Evolutionary conservation across 1,140 invertebrate species (phyloP).

Genomic region (Calephelis nemesis): DNA sequence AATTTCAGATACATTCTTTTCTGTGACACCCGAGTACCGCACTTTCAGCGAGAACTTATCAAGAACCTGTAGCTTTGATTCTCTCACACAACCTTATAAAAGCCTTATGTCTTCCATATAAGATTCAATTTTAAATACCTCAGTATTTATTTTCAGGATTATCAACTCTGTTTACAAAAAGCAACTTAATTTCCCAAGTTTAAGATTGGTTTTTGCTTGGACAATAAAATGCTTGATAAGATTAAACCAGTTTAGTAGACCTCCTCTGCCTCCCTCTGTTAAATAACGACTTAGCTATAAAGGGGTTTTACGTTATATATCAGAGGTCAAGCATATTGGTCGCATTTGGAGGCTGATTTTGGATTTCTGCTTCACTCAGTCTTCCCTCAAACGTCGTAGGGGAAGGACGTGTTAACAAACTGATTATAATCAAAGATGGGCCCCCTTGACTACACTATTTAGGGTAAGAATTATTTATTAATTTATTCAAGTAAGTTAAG

Average conservation of each 20-base stretch:
- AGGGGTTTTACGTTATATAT: conserved; percentile 40
- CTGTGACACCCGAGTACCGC: conserved; percentile 28
- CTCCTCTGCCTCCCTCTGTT: conserved; percentile 31
- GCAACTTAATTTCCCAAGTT: conserved; percentile 20
- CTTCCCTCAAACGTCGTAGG: conserved; percentile 35
- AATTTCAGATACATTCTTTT: conserved; percentile 33
- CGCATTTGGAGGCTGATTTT: conserved; percentile 41
- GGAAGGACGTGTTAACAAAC: conserved; percentile 34
- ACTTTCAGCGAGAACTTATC: conserved; percentile 67
- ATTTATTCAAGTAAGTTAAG: not conserved
- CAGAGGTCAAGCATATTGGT: conserved; percentile 46
- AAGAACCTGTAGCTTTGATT: conserved; percentile 67
- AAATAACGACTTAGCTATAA: conserved; percentile 35
- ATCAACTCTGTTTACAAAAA: not conserved
- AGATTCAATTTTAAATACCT: conserved; percentile 22
- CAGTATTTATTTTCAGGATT: conserved; percentile 15
- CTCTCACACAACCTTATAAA: conserved; percentile 23
- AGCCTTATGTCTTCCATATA: conserved; percentile 29
- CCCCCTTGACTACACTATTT: conserved; percentile 31
- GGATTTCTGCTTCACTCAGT: conserved; percentile 45
- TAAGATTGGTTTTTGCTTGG: conserved; percentile 30
- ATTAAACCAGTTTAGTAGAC: conserved; percentile 34
- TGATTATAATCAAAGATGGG: conserved; percentile 25
- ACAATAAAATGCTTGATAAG: conserved; percentile 38
- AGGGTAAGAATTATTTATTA: conserved; percentile 43